These are phyloP conservation scores for Scolanthus callimorphus DNA, from an alignment of 92 coral and sea anemone genomes.

Conservation along the genomic window DNA sequence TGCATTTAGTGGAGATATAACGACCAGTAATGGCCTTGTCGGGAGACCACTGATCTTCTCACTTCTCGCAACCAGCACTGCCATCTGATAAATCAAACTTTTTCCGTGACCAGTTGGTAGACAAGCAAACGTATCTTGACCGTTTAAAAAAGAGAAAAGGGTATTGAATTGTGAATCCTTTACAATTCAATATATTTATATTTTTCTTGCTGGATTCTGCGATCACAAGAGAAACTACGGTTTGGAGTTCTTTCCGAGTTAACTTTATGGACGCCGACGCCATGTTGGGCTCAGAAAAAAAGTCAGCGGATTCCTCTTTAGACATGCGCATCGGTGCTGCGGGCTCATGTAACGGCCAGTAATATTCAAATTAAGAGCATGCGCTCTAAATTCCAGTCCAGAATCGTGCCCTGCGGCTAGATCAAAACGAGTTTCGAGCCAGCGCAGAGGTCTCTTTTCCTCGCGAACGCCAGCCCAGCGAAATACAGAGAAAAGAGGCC, in stretches of 20 bases:
- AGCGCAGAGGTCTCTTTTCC: background rate
- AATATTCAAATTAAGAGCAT: background rate
- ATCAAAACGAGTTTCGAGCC: background rate
- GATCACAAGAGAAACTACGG: background rate
- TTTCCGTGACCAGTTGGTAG: slow-evolving; percentile 28
- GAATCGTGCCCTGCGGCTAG: background rate
- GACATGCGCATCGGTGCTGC: background rate
- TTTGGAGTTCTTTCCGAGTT: background rate
- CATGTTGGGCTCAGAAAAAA: background rate
- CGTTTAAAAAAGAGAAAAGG: slow-evolving; percentile 7
- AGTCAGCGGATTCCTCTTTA: background rate
- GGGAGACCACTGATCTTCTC: background rate
- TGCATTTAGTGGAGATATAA: slow-evolving; percentile 34
- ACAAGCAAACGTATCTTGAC: slow-evolving; percentile 15
- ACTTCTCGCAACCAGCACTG: slow-evolving; percentile 5
- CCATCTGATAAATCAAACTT: slow-evolving; percentile 15
- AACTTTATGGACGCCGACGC: background rate
- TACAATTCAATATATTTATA: too few species aligned
- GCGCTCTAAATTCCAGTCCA: background rate
- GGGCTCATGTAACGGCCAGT: background rate
- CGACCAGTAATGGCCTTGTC: slow-evolving; percentile 7
- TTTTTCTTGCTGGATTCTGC: background rate
- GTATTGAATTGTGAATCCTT: background rate
- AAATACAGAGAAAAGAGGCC: slow-evolving; percentile 1
- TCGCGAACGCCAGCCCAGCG: slow-evolving; percentile 1